Evolutionary conservation across 2,888 invertebrate genomes (phyloP), one percentile per base, ranked within the genome.

Genomic region (Yponomeuta sedellus): DNA sequence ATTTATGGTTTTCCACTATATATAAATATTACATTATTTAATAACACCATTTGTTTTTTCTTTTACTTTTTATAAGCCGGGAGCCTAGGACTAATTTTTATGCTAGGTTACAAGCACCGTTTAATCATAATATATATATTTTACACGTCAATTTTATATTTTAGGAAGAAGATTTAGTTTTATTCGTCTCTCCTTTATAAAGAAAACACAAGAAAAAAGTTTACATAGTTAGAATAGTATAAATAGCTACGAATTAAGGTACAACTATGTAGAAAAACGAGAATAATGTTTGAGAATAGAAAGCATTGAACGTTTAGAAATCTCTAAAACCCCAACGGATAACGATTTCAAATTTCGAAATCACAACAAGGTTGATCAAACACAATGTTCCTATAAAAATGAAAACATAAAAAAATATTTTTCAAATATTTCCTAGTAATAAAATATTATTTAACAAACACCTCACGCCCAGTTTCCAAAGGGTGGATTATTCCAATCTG

Each of bases 11-110:
- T 34, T 34, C 10, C 34, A 0, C 16, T 16, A 52, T 52, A 16
- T 52, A 52, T 52, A 52, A 52, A 52, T 52, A 52, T 52, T 52
- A 52, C 3, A 52, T 52, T 16, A 16, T 52, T 52, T 52, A 4
- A 52, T 52, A 16, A 52, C 16, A 16, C 16, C 12, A 16, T 52
- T 52, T 5, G 12, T 52, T 12, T 52, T 52, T 52, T 5, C 16
- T 52, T 12, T 52, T 52, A 4, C 16, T 16, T 16, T 59, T 22
- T 73, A 57, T 59, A 65, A 64, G 40, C 65, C 40, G 12, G 34
- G 16, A 58, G 8, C 11, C 25, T 62, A 56, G 56, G 16, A 52
- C 44, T 52, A 52, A 16, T 5, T 64, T 67, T 66, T 69, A 63
- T 62, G 57, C 59, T 57, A 39, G 34, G 52, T 20, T 25, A 64